Conservation (phyloP, 2,888 invertebrate genomes). For the Acanthopleura granulata region DNA sequence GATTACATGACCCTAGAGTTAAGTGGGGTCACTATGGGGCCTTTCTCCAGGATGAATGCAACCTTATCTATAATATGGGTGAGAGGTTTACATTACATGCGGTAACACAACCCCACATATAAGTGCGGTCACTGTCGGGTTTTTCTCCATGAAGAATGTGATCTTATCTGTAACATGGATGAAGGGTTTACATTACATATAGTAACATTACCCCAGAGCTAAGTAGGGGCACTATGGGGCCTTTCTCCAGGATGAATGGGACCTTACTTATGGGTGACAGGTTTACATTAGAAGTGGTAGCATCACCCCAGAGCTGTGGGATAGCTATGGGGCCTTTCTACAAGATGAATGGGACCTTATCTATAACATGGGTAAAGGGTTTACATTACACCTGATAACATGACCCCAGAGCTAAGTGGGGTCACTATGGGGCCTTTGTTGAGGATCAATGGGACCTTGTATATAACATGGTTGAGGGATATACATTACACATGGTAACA, state of each 20-base stretch:
- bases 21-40: slow-evolving; percentile 96
- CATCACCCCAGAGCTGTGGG: slow-evolving; percentile 77
- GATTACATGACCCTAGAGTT: slow-evolving; percentile 74
- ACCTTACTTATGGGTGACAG: slow-evolving; percentile 84
- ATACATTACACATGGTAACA: slow-evolving; percentile 18
- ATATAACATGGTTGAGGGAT: slow-evolving; percentile 80
- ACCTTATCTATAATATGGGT: slow-evolving; percentile 86
- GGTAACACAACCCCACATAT: slow-evolving; percentile 74
- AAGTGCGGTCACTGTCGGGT: slow-evolving; percentile 96
- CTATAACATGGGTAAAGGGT: slow-evolving; percentile 80
- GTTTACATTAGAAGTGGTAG: slow-evolving; percentile 65
- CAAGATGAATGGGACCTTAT: slow-evolving; percentile 96
- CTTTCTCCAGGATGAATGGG: slow-evolving; percentile 97
- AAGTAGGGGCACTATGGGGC: slow-evolving; percentile 96
- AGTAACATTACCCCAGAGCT: slow-evolving; percentile 74
- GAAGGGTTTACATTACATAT: slow-evolving; percentile 33
- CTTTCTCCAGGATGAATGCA: slow-evolving; percentile 97
- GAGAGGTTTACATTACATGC: slow-evolving; percentile 33
- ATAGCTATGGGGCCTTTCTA: slow-evolving; percentile 95
- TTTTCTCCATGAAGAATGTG: slow-evolving; percentile 97
- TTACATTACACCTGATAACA: slow-evolving; percentile 18
- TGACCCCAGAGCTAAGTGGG: slow-evolving; percentile 80
- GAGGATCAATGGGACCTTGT: slow-evolving; percentile 96
- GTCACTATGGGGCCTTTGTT: slow-evolving; percentile 95
- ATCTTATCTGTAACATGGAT: slow-evolving; percentile 86